These are phyloP conservation scores for Berghia stephanieae DNA, from an alignment of 1,140 invertebrate species.

Conservation along the genomic window DNA sequence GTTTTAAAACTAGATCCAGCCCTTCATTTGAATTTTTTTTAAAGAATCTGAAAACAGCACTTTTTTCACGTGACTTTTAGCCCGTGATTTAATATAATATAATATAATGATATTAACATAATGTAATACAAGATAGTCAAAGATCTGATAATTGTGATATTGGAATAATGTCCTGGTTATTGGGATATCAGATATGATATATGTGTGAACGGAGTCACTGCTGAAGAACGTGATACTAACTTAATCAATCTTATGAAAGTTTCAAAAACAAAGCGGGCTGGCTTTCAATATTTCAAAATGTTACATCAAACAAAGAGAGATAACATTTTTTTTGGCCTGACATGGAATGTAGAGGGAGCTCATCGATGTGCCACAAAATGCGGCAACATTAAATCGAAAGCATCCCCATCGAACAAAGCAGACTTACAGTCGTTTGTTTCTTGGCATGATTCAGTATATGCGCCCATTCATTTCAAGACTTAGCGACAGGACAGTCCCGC, in stretches of 20 bases:
- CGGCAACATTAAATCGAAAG: conserved; percentile 44
- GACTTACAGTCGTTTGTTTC: conserved; percentile 36
- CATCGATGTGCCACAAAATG: neutral
- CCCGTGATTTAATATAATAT: too few relatives aligned
- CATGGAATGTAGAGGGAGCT: neutral
- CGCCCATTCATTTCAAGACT: conserved; percentile 29
- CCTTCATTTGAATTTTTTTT: too few relatives aligned
- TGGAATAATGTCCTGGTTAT: conserved; percentile 44
- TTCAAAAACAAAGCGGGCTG: neutral
- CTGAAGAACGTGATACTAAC: conserved; percentile 22
- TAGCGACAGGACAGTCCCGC: neutral
- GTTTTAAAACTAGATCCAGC: too few relatives aligned
- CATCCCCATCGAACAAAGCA: conserved; percentile 43
- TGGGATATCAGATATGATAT: conserved; percentile 63
- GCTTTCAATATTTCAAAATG: conserved; percentile 18
- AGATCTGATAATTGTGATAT: conserved; percentile 53
- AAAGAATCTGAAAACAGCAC: too few relatives aligned
- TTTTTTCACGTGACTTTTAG: too few relatives aligned
- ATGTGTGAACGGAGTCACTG: conserved; percentile 47
- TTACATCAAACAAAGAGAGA: neutral
- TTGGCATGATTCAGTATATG: conserved; percentile 38
- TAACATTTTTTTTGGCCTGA: conserved; percentile 21
- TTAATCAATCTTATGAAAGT: conserved; percentile 22
- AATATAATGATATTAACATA: too few relatives aligned
- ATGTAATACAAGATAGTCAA: too few relatives aligned